phyloP scores from a whole-genome alignment of 2,888 invertebrate species.

The Mesorhabditis belari region DNA sequence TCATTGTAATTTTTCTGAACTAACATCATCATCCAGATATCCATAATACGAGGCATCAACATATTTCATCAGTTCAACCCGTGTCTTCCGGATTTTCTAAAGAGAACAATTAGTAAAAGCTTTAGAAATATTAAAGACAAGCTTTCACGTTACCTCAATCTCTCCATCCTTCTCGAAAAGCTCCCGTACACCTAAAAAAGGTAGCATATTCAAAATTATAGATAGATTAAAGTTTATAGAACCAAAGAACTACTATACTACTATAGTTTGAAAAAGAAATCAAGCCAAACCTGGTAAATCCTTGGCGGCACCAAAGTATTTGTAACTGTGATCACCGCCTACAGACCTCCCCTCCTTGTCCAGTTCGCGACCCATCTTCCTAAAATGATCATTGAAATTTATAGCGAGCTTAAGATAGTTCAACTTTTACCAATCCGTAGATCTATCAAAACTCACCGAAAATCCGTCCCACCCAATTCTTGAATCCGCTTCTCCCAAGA shows the following conservation, averaged over 20 bases:
- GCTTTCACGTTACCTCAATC: slow-evolving; percentile 18
- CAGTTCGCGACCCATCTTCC: slow-evolving; percentile 60
- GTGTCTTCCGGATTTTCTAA: slow-evolving; percentile 70
- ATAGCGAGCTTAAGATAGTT: background rate
- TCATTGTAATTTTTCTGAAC: no score
- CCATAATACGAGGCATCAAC: slow-evolving; percentile 99
- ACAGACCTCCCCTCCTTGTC: slow-evolving; percentile 91
- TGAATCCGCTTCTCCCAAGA: slow-evolving; percentile 92
- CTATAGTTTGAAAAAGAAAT: no score
- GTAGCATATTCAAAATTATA: no score
- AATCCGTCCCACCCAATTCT: slow-evolving; percentile 86
- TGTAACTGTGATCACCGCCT: slow-evolving; percentile 93
- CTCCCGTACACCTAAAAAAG: slow-evolving; percentile 92
- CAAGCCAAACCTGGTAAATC: slow-evolving; percentile 95
- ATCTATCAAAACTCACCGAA: slow-evolving; percentile 31
- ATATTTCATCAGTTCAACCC: slow-evolving; percentile 92
- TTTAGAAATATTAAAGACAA: background rate
- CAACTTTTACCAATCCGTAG: background rate
- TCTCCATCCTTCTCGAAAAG: slow-evolving; percentile 73
- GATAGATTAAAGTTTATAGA: no score
- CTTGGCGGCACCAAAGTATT: slow-evolving; percentile 61
- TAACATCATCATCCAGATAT: slow-evolving; percentile 83
- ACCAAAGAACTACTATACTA: no score
- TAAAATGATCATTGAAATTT: slow-evolving; percentile 8
- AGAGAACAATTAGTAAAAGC: slow-evolving; percentile 64